A percentile compares a stretch with the other conserved stretches of the same genome.
These are phyloP conservation scores for Spea bombifrons DNA, from an alignment of 2,113 vertebrate species.

Conservation along the genomic window DNA sequence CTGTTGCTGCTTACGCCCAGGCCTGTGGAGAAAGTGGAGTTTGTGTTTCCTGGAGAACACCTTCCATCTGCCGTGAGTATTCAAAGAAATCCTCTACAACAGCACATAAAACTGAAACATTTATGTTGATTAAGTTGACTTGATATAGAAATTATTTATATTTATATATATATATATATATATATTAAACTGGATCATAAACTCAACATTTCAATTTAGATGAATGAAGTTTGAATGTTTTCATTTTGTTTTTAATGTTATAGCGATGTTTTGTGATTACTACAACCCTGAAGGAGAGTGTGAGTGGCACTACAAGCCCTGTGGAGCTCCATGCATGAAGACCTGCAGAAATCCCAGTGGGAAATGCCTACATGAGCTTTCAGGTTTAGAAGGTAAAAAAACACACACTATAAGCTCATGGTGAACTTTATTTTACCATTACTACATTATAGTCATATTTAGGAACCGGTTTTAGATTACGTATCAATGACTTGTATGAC, in stretches of 20 bases:
- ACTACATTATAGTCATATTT: no score
- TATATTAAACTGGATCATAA: no score
- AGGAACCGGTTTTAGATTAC: no score
- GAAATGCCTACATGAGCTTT: constrained; percentile 71
- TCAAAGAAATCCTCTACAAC: not conserved
- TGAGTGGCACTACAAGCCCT: constrained; percentile 91
- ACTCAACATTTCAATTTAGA: no score
- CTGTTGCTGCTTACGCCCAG: constrained; percentile 85
- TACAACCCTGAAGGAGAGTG: constrained; percentile 81
- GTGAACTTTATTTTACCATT: no score
- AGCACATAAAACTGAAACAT: no score
- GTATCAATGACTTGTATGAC: no score
- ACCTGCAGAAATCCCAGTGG: constrained; percentile 85
- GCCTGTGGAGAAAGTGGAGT: constrained; percentile 76
- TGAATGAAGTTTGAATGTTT: no score
- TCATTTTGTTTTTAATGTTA: not conserved
- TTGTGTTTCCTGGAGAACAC: constrained; percentile 85
- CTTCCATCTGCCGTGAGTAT: constrained; percentile 85
- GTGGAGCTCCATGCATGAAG: constrained; percentile 82
- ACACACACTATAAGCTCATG: no score
- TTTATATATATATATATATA: no score
- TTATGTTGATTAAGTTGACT: no score
- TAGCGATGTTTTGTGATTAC: constrained; percentile 93
- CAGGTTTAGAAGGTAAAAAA: constrained; percentile 79
- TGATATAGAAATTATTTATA: no score